Conservation (phyloP, 2,797 vertebrate genomes). For the Pseudotriccus pelzelni region DNA sequence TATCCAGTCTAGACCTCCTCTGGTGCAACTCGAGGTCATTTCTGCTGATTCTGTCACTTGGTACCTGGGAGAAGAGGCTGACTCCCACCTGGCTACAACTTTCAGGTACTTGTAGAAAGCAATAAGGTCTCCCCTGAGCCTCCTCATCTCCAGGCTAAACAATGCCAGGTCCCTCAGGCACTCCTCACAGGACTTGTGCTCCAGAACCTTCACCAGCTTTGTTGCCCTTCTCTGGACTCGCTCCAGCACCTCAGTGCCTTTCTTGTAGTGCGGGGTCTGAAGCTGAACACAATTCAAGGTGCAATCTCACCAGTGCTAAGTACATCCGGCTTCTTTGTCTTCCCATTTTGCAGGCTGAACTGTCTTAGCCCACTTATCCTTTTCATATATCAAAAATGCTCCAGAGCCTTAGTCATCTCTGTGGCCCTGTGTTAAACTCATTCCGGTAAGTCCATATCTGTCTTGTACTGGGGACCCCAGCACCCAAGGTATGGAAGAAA, state of each 20-base stretch:
- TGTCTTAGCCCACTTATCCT: background rate
- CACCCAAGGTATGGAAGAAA: background rate
- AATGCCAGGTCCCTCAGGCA: fast-evolving
- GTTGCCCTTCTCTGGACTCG: fast-evolving
- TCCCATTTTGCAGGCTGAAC: background rate
- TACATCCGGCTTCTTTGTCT: background rate
- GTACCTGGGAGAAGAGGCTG: background rate
- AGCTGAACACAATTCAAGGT: background rate
- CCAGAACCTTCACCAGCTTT: background rate
- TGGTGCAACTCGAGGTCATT: background rate
- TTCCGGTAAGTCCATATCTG: background rate
- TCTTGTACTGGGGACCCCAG: background rate
- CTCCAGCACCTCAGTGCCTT: background rate
- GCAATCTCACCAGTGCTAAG: background rate
- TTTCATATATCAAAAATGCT: background rate
- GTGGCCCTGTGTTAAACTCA: background rate
- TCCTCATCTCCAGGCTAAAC: background rate
- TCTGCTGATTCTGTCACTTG: background rate
- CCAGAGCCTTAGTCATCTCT: background rate
- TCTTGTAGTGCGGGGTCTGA: background rate
- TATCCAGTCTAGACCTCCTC: background rate
- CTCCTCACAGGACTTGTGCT: background rate
- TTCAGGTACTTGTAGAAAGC: background rate
- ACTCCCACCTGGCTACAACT: fast-evolving
- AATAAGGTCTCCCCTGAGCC: too few species aligned